A percentile compares a stretch with the other conserved stretches of the same genome.
Conservation (phyloP, 2,888 invertebrate species). For the Dynastes grantii region DNA sequence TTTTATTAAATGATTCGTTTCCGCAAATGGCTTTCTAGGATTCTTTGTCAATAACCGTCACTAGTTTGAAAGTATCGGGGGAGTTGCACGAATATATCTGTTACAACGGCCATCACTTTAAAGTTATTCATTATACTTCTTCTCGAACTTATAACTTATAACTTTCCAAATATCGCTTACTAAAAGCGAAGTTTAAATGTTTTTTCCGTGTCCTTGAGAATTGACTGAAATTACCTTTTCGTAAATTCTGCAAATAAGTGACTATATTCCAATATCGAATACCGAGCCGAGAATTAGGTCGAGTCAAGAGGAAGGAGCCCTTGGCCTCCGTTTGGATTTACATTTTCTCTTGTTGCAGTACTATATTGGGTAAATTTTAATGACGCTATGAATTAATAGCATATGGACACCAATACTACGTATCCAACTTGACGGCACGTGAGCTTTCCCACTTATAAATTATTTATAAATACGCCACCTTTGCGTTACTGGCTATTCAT, state of each 20-base stretch:
- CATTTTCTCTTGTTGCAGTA: constrained; percentile 37
- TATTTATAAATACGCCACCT: not conserved
- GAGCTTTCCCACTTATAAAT: constrained; percentile 31
- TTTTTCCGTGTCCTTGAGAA: constrained; percentile 6
- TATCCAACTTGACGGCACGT: constrained; percentile 10
- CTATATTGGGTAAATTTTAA: constrained; percentile 40
- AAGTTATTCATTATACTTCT: too few species aligned
- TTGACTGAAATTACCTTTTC: not conserved
- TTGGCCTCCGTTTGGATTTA: constrained; percentile 39
- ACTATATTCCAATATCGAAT: constrained; percentile 25
- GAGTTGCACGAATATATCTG: too few species aligned
- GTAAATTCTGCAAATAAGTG: constrained; percentile 32
- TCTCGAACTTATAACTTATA: too few species aligned
- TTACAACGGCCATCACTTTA: too few species aligned
- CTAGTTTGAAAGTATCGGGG: too few species aligned
- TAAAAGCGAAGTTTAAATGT: not conserved
- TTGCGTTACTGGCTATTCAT: not conserved
- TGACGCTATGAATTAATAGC: constrained; percentile 38
- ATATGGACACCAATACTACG: constrained; percentile 7
- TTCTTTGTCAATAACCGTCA: too few species aligned
- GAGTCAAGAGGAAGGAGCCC: constrained; percentile 42
- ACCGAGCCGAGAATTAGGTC: constrained; percentile 29
- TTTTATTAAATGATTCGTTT: too few species aligned
- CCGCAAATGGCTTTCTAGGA: too few species aligned
- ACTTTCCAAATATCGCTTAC: not conserved